phyloP scores from a whole-genome alignment of 2,888 invertebrate genomes.

The Pachliopta kotzebuea region DNA sequence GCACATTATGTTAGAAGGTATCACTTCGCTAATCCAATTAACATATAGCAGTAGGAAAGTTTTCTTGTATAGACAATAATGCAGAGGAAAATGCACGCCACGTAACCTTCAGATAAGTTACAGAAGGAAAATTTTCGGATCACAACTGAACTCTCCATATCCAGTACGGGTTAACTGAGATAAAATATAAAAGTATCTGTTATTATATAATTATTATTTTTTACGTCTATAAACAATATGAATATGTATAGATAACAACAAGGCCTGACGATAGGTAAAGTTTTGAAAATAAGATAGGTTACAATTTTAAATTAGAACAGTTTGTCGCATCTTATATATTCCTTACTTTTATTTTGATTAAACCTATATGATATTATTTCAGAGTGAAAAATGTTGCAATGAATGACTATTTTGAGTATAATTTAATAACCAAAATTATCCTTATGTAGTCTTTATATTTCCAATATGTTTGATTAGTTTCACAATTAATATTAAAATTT shows the following conservation, averaged over 20 bases:
- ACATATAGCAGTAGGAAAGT: constrained; percentile 8
- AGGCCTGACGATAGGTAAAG: background rate
- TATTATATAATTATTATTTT: background rate
- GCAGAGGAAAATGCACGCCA: constrained; percentile 12
- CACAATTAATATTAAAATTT: no score
- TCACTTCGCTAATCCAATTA: constrained; percentile 15
- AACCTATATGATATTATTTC: no score
- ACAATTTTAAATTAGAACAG: no score
- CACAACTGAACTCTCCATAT: constrained; percentile 3
- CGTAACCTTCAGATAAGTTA: constrained; percentile 8
- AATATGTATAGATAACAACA: background rate
- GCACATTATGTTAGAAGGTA: constrained; percentile 2
- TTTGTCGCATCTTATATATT: no score
- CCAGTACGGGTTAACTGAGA: background rate
- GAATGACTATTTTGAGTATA: no score
- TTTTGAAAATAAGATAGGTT: background rate
- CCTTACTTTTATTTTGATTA: no score
- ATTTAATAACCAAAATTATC: no score
- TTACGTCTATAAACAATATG: constrained; percentile 3
- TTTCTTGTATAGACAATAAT: constrained; percentile 17
- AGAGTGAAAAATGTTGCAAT: no score
- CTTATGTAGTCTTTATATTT: no score
- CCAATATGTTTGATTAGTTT: no score
- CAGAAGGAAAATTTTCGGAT: constrained; percentile 1
- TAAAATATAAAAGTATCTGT: background rate